phyloP scores from a whole-genome alignment of 2,888 invertebrate genomes.

The Drosophila kuntzei region DNA sequence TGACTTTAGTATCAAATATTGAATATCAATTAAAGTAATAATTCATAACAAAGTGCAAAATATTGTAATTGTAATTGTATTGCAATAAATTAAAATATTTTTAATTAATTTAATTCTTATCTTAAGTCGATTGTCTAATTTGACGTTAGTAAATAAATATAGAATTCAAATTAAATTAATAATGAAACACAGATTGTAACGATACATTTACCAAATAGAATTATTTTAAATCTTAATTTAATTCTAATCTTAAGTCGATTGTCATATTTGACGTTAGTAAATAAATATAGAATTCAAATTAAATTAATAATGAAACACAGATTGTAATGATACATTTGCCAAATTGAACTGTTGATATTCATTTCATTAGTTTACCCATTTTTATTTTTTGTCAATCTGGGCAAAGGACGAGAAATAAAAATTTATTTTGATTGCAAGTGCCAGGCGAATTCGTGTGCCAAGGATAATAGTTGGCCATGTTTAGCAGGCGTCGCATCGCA shows the following conservation, averaged over 20 bases:
- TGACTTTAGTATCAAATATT: no score
- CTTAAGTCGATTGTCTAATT: no score
- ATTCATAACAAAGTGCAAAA: no score
- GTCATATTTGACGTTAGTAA: no score
- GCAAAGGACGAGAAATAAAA: conserved; percentile 60
- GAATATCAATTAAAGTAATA: no score
- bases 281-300: conserved; percentile 1
- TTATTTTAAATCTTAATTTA: no score
- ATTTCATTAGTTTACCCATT: conserved; percentile 44
- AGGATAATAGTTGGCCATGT: conserved; percentile 28
- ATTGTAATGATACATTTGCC: neutral
- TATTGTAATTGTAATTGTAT: no score
- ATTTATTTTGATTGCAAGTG: conserved; percentile 72
- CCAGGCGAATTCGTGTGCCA: conserved; percentile 39
- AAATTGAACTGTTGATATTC: conserved; percentile 26
- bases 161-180: conserved; percentile 6
- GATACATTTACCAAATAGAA: conserved; percentile 16
- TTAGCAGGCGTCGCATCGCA: conserved; percentile 29
- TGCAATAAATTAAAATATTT: no score
- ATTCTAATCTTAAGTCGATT: no score
- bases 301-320: conserved; percentile 2
- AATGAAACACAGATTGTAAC: neutral
- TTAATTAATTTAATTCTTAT: no score
- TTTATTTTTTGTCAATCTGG: conserved; percentile 47
- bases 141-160: neutral